These are phyloP conservation scores for Haliclona indistincta DNA, from an alignment of 37 sponge, comb jelly and placozoan species.

Conservation along the genomic window DNA sequence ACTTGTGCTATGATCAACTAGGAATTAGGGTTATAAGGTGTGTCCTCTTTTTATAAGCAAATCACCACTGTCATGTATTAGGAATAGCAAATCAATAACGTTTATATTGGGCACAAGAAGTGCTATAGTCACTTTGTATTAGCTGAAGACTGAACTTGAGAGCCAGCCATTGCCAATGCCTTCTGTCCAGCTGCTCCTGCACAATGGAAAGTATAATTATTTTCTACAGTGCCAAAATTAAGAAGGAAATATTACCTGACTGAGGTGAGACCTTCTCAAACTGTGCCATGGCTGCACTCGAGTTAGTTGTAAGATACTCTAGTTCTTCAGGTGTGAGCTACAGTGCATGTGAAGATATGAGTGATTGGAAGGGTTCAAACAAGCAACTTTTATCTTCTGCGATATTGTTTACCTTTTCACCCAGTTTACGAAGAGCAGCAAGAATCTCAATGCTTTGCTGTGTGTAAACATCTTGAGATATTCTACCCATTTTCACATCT, in stretches of 20 bases:
- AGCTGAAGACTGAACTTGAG: constrained; percentile 68
- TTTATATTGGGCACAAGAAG: background rate
- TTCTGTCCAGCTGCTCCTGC: constrained; percentile 49
- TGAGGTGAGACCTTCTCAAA: constrained; percentile 73
- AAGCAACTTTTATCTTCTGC: background rate
- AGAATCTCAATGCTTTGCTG: constrained; percentile 89
- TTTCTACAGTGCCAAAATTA: too few species aligned
- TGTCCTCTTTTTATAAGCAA: too few species aligned
- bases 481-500: constrained; percentile 88
- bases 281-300: constrained; percentile 74
- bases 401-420: constrained; percentile 76
- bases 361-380: background rate
- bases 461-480: constrained; percentile 68
- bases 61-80: too few species aligned
- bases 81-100: too few species aligned
- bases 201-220: background rate
- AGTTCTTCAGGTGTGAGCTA: constrained; percentile 80
- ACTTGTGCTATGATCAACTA: too few species aligned
- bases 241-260: too few species aligned
- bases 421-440: constrained; percentile 85
- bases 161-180: constrained; percentile 72
- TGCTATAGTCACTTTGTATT: too few species aligned
- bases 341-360: background rate
- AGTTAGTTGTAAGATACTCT: constrained; percentile 78
- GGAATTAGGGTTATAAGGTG: too few species aligned